Percentiles rank a stretch among this genome's conserved stretches.
Evolutionary conservation across 1,140 invertebrate genomes (phyloP).

Genomic region (Marisa cornuarietis): DNA sequence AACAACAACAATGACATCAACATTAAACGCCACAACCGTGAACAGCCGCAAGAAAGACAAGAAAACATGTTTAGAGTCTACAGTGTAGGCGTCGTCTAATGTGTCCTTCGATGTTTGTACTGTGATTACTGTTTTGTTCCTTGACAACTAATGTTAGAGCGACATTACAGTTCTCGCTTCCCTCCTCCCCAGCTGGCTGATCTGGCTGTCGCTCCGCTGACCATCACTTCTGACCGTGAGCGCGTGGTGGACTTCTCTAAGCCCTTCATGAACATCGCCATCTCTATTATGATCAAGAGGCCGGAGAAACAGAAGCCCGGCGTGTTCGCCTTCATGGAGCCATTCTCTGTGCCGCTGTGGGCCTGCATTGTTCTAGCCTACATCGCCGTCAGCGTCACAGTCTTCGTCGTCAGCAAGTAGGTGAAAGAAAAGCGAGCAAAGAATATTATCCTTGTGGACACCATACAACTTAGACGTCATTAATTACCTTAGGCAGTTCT

Average conservation of each 20-base stretch:
- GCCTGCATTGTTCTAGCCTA: constrained; percentile 89
- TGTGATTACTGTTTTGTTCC: too few relatives aligned
- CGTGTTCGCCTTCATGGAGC: constrained; percentile 95
- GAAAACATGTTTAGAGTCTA: too few relatives aligned
- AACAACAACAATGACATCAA: too few relatives aligned
- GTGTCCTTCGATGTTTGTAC: too few relatives aligned
- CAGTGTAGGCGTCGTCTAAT: too few relatives aligned
- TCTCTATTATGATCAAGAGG: constrained; percentile 65
- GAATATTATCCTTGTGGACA: too few relatives aligned
- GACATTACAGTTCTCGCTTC: too few relatives aligned
- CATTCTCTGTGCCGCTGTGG: constrained; percentile 79
- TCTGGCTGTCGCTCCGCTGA: constrained; percentile 61
- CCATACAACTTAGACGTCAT: too few relatives aligned
- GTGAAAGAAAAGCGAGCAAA: background rate
- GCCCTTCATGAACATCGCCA: constrained; percentile 66
- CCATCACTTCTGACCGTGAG: constrained; percentile 61
- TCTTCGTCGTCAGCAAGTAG: constrained; percentile 72
- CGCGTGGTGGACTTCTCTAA: constrained; percentile 64
- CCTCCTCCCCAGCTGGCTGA: constrained; percentile 51
- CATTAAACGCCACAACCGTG: too few relatives aligned
- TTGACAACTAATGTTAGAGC: too few relatives aligned
- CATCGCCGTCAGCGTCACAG: constrained; percentile 91
- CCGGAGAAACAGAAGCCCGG: constrained; percentile 77
- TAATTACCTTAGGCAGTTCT: too few relatives aligned
- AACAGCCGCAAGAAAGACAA: too few relatives aligned